Conservation (phyloP, 2,113 vertebrate species). For the Mesembrinibis cayennensis region DNA sequence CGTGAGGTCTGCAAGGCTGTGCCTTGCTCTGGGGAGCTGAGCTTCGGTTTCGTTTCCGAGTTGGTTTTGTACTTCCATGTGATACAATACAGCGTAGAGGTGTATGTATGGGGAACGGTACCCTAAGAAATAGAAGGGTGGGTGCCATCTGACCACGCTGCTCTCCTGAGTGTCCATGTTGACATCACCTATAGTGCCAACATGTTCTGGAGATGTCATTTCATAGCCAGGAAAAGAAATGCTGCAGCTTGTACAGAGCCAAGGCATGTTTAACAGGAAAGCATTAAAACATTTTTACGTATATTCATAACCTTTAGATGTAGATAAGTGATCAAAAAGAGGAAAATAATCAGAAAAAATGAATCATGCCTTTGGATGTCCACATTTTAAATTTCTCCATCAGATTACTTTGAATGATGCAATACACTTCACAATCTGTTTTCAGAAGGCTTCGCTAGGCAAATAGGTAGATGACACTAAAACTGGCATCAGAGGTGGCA, state of each 20-base stretch:
- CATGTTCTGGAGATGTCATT: not conserved
- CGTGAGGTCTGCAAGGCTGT: not conserved
- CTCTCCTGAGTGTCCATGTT: not conserved
- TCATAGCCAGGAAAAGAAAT: not conserved
- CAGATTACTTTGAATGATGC: not conserved
- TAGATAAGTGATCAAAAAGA: not conserved
- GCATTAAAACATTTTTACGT: not conserved
- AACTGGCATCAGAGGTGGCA: not conserved
- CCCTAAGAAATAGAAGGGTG: not conserved
- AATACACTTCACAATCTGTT: not conserved
- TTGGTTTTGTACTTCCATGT: not conserved
- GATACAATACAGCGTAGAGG: not conserved
- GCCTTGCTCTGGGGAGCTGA: not conserved
- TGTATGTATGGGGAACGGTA: too few relatives aligned
- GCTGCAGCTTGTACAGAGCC: not conserved
- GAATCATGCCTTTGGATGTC: not conserved
- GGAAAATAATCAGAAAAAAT: not conserved
- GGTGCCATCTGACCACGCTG: too few relatives aligned
- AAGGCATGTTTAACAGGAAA: not conserved
- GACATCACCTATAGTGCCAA: not conserved
- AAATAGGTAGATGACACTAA: not conserved
- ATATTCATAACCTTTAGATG: not conserved
- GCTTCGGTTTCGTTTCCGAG: not conserved
- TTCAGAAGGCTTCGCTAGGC: not conserved
- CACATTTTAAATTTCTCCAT: not conserved